These are phyloP conservation scores for Xenops minutus DNA, from an alignment of 2,797 vertebrate genomes.

Conservation along the genomic window DNA sequence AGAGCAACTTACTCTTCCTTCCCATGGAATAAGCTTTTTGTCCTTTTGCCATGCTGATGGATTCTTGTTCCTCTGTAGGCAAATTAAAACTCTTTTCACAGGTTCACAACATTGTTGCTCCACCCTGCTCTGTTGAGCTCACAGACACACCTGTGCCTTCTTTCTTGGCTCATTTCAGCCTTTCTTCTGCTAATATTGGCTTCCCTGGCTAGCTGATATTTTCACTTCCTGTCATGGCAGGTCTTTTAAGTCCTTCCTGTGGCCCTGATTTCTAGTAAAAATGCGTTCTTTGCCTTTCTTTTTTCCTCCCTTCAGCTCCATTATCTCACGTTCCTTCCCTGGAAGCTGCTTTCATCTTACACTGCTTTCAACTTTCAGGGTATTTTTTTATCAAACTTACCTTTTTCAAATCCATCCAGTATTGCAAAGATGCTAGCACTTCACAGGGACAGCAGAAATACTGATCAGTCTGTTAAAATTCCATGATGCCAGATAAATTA, in stretches of 20 bases:
- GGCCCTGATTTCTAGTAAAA: neutral
- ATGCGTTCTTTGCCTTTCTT: neutral
- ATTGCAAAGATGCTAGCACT: neutral
- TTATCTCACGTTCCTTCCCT: neutral
- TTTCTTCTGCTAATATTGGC: neutral
- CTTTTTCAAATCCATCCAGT: neutral
- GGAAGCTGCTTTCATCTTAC: neutral
- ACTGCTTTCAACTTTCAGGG: neutral
- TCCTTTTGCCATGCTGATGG: fast-evolving
- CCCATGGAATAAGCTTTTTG: neutral
- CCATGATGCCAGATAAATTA: neutral
- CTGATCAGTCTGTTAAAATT: neutral
- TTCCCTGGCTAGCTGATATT: neutral
- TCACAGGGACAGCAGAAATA: neutral
- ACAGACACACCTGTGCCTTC: neutral
- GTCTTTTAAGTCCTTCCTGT: neutral
- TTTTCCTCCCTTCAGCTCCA: neutral
- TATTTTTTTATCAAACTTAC: neutral
- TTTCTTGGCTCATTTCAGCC: neutral
- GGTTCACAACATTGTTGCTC: neutral
- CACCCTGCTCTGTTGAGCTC: neutral
- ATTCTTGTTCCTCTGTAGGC: neutral
- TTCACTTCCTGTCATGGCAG: neutral
- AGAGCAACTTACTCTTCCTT: neutral
- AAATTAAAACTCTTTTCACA: neutral